These are phyloP conservation scores for Anhinga rufa DNA, from an alignment of 2,113 vertebrate genomes.

Conservation along the genomic window DNA sequence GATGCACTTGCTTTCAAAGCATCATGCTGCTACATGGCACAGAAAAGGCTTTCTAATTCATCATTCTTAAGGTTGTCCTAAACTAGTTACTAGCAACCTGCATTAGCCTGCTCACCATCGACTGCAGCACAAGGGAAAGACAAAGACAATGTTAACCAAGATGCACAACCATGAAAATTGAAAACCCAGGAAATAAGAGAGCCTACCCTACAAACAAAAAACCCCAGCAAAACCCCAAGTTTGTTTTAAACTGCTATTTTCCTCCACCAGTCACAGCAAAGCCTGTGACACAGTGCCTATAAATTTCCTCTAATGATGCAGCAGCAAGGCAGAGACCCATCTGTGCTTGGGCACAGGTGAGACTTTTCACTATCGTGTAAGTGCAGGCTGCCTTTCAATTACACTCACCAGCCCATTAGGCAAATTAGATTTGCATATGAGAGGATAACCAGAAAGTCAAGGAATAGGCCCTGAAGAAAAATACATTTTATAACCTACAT, in stretches of 20 bases:
- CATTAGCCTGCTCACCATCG: neutral
- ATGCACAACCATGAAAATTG: neutral
- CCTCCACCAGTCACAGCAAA: neutral
- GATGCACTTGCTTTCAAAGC: neutral
- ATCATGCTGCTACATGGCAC: neutral
- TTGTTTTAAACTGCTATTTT: neutral
- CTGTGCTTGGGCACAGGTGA: constrained; percentile 48
- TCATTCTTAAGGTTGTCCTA: neutral
- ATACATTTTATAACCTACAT: neutral
- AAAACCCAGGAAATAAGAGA: neutral
- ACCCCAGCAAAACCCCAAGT: neutral
- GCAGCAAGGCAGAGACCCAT: constrained; percentile 29
- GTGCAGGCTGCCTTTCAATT: constrained; percentile 54
- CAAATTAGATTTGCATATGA: constrained; percentile 41
- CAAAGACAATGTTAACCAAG: neutral
- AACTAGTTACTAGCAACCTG: neutral
- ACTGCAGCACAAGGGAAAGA: neutral
- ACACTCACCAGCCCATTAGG: constrained; percentile 55
- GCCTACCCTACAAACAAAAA: neutral
- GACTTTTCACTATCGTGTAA: neutral
- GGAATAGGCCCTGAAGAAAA: constrained; percentile 20
- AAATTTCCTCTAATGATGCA: neutral
- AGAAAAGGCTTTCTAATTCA: neutral
- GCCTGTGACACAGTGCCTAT: neutral
- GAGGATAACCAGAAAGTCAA: constrained; percentile 36